A percentile compares a stretch with the other conserved stretches of the same genome.
These are phyloP conservation scores for Hozukius guyotensis DNA, from an alignment of 2,797 vertebrate species.

Conservation along the genomic window DNA sequence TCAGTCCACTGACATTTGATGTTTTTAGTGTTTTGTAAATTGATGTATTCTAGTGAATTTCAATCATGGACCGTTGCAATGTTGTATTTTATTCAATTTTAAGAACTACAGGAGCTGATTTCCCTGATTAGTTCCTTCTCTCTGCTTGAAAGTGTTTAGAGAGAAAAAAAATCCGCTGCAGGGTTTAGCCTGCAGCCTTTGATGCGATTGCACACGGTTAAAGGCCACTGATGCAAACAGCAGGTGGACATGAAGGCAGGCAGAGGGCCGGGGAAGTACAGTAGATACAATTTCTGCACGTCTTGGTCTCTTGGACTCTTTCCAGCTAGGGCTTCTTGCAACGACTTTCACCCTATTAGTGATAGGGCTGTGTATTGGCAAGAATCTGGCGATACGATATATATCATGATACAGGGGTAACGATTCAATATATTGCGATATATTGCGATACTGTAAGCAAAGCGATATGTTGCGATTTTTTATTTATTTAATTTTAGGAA, in stretches of 20 bases:
- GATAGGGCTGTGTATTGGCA: neutral
- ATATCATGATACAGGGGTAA: too few relatives aligned
- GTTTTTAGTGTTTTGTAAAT: slow-evolving; percentile 23
- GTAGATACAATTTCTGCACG: neutral
- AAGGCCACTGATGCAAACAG: slow-evolving; percentile 11
- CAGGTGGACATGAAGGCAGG: neutral
- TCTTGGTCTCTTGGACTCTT: neutral
- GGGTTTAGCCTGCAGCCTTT: slow-evolving; percentile 5
- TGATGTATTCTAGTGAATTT: slow-evolving; percentile 11
- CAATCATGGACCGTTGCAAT: neutral
- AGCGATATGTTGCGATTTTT: too few relatives aligned
- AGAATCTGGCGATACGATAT: too few relatives aligned
- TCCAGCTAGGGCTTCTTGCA: neutral
- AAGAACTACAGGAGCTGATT: slow-evolving; percentile 21
- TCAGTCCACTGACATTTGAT: slow-evolving; percentile 19
- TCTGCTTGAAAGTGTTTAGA: slow-evolving; percentile 13
- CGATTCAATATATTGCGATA: too few relatives aligned
- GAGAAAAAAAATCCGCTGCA: neutral
- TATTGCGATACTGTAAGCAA: too few relatives aligned
- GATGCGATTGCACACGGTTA: neutral
- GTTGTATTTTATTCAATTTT: slow-evolving; percentile 28
- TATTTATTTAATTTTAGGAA: too few relatives aligned
- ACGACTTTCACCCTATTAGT: neutral
- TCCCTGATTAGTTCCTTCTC: slow-evolving; percentile 13
- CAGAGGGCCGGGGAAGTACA: neutral